Conservation (phyloP, 1,140 invertebrate genomes). For the Adoxophyes honmai region DNA sequence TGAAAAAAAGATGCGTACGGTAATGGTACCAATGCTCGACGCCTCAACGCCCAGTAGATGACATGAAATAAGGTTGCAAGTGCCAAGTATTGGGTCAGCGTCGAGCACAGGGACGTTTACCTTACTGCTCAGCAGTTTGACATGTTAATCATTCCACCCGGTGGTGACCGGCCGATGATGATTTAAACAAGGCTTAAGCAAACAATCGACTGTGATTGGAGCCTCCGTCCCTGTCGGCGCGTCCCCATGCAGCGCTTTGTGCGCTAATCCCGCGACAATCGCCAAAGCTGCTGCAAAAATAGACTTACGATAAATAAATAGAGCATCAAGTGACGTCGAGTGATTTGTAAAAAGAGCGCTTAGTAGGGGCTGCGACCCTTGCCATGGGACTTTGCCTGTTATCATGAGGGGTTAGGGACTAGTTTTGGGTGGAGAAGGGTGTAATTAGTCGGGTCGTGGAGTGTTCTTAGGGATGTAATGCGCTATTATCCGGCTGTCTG, state of each 20-base stretch:
- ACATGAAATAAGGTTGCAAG: no score
- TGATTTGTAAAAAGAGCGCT: conserved; percentile 48
- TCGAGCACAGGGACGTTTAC: no score
- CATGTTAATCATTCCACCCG: no score
- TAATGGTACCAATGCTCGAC: no score
- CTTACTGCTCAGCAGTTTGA: no score
- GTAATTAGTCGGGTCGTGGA: conserved; percentile 6
- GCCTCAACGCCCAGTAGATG: no score
- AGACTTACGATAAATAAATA: conserved; percentile 68
- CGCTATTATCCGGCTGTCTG: background rate
- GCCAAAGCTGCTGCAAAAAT: conserved; percentile 53
- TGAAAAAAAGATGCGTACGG: no score
- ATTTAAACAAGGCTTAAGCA: no score
- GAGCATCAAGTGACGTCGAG: conserved; percentile 60
- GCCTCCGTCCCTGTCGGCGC: no score
- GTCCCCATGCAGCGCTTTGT: conserved; percentile 9
- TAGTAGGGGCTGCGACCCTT: conserved; percentile 23
- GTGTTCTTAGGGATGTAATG: conserved; percentile 3
- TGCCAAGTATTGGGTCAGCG: no score
- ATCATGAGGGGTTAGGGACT: background rate
- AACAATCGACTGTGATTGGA: no score
- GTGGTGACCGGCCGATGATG: no score
- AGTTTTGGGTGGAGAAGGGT: conserved; percentile 30
- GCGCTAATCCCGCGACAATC: conserved; percentile 33
- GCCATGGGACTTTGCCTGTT: background rate